phyloP scores from a whole-genome alignment of 2,797 vertebrate species.

The Anguilla obscura region DNA sequence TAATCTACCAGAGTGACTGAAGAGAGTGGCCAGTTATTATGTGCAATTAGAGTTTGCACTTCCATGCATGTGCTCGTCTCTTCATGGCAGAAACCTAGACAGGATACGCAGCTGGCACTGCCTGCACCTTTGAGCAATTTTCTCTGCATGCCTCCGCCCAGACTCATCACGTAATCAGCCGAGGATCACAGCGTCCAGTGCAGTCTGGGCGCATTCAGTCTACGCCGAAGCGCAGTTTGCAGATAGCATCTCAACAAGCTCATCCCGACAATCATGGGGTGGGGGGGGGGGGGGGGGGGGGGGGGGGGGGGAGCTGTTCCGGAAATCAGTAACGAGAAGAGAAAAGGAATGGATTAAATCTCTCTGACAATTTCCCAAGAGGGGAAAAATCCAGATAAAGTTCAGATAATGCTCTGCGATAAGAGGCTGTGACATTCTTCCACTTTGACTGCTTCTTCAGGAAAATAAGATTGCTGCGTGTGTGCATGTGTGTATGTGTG shows the following conservation, averaged over 20 bases:
- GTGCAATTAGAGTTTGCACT: background rate
- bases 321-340: background rate
- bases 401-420: background rate
- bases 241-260: slow-evolving; percentile 3
- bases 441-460: background rate
- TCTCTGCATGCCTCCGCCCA: background rate
- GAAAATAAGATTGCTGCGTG: background rate
- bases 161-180: background rate
- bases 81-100: background rate
- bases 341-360: background rate
- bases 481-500: background rate
- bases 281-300: background rate
- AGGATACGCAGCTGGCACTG: background rate
- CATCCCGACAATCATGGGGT: background rate
- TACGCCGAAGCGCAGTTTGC: background rate
- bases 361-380: background rate
- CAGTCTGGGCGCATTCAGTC: background rate
- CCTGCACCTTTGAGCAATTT: background rate
- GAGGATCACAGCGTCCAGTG: background rate
- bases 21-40: background rate
- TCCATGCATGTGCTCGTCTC: background rate
- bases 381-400: background rate
- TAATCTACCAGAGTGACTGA: background rate
- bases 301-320: background rate
- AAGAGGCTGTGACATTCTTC: background rate